Conservation (phyloP, 2,113 vertebrate species). For the Cavia porcellus region DNA sequence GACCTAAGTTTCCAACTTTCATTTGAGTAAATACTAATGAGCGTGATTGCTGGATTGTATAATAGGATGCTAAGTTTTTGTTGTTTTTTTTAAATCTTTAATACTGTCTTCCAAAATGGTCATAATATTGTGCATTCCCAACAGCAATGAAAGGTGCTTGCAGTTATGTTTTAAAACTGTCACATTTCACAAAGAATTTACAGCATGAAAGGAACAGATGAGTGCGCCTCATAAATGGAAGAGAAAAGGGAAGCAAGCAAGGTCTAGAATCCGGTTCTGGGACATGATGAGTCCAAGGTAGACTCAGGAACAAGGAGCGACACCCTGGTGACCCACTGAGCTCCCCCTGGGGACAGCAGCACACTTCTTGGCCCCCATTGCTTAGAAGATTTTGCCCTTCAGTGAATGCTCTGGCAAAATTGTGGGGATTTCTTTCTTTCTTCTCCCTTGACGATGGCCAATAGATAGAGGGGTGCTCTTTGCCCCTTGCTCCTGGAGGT, state of each 20-base stretch:
- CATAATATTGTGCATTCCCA: neutral
- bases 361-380: neutral
- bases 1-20: neutral
- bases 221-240: neutral
- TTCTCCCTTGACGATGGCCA: neutral
- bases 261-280: neutral
- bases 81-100: neutral
- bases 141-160: neutral
- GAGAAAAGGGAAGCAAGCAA: neutral
- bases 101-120: neutral
- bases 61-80: neutral
- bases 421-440: neutral
- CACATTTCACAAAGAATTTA: neutral
- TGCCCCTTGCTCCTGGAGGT: neutral
- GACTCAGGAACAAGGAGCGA: fast-evolving
- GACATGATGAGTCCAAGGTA: neutral
- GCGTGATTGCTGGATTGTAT: neutral
- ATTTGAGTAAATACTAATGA: neutral
- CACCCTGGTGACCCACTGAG: no score
- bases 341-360: no score
- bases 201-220: neutral
- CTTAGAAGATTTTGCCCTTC: neutral
- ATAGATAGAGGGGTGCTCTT: neutral
- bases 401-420: neutral
- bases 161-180: neutral